Conservation (phyloP, 2,113 vertebrate species). For the Onychostoma macrolepis region DNA sequence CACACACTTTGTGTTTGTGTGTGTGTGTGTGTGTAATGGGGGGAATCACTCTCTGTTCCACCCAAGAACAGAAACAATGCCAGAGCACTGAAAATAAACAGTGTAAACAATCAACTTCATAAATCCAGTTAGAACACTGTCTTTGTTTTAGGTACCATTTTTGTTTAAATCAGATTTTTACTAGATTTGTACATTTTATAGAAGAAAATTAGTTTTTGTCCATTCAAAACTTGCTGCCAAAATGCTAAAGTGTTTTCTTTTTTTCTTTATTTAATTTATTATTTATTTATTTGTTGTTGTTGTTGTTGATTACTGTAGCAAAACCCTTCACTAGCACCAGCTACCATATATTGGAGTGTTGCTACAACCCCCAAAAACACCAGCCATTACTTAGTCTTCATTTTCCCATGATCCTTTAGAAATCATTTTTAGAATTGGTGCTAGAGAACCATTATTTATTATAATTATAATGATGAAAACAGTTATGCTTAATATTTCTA, state of each 20-base stretch:
- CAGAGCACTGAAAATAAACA: constrained; percentile 36
- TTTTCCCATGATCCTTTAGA: too few relatives aligned
- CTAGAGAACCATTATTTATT: too few relatives aligned
- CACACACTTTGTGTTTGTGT: constrained; percentile 25
- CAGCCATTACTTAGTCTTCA: too few relatives aligned
- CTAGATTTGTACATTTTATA: neutral
- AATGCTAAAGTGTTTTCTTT: neutral
- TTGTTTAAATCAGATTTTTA: neutral
- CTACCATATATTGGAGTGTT: too few relatives aligned
- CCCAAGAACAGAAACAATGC: constrained; percentile 22
- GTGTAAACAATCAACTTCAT: constrained; percentile 31
- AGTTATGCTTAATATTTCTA: too few relatives aligned
- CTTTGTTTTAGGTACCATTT: neutral
- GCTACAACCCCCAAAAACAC: too few relatives aligned
- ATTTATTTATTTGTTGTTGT: neutral
- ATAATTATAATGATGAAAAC: too few relatives aligned
- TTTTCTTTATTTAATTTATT: too few relatives aligned
- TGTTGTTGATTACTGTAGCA: too few relatives aligned
- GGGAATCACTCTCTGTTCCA: constrained; percentile 39
- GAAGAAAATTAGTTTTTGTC: neutral
- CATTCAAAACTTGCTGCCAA: neutral
- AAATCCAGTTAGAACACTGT: constrained; percentile 16
- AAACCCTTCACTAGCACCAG: too few relatives aligned
- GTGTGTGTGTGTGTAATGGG: constrained; percentile 31
- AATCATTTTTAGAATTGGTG: too few relatives aligned